These are phyloP conservation scores for Podargus strigoides DNA, from an alignment of 2,797 vertebrate genomes.

Conservation along the genomic window DNA sequence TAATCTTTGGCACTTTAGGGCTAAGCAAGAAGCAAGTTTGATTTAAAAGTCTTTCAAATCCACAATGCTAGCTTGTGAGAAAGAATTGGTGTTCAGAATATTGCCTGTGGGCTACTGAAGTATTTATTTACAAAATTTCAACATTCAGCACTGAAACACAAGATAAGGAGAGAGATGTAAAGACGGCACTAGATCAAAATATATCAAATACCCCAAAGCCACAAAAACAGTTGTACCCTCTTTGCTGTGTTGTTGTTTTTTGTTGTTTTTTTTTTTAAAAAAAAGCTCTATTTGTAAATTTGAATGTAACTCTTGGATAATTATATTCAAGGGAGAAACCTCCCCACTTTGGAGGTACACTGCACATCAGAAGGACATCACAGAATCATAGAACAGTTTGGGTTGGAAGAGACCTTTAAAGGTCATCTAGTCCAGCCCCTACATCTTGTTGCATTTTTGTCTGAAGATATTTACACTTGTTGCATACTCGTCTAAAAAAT, in stretches of 20 bases:
- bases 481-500: background rate
- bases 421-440: background rate
- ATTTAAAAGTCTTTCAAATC: background rate
- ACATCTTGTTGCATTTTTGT: background rate
- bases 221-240: background rate
- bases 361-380: background rate
- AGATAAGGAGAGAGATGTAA: background rate
- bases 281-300: background rate
- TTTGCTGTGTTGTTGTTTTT: too few species aligned
- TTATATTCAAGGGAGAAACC: background rate
- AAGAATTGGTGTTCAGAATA: background rate
- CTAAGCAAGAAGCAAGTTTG: background rate
- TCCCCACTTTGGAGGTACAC: background rate
- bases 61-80: background rate
- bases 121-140: background rate
- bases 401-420: conserved; percentile 10
- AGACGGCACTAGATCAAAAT: background rate
- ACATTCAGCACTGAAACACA: background rate
- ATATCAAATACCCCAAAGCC: background rate
- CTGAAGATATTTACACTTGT: background rate
- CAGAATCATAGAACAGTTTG: background rate
- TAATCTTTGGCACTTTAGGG: background rate
- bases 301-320: background rate
- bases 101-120: background rate
- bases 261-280: background rate